Percentiles rank a stretch among this genome's conserved stretches.
Evolutionary conservation across 2,888 invertebrate species (phyloP).

Genomic region (Drosophila buzzatii): DNA sequence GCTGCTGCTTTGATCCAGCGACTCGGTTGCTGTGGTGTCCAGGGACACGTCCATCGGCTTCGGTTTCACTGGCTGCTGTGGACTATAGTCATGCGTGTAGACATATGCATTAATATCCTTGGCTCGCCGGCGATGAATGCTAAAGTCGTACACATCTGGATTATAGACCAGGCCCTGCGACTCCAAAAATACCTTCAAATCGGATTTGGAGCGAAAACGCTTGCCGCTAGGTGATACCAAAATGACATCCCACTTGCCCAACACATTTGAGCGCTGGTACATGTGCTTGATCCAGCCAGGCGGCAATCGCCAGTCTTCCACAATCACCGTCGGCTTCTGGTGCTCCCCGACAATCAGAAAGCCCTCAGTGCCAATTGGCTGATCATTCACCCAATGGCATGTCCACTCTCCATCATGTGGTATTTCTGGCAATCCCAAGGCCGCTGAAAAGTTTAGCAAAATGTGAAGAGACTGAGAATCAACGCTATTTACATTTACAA

Average conservation of each 20-base stretch:
- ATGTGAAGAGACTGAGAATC: not conserved
- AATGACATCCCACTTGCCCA: conserved; percentile 93
- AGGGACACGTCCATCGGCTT: conserved; percentile 65
- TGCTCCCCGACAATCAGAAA: conserved; percentile 85
- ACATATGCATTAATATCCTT: conserved; percentile 85
- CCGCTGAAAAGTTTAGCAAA: conserved; percentile 61
- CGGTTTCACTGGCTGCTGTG: conserved; percentile 74
- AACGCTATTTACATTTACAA: not conserved
- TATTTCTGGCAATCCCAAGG: conserved; percentile 84
- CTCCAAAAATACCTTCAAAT: conserved; percentile 86
- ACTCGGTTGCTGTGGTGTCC: conserved; percentile 26
- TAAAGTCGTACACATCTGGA: conserved; percentile 88
- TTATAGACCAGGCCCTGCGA: conserved; percentile 85
- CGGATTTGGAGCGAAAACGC: conserved; percentile 87
- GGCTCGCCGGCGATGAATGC: conserved; percentile 86
- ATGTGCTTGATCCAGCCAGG: conserved; percentile 92
- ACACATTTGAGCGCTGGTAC: conserved; percentile 89
- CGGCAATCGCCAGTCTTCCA: conserved; percentile 91
- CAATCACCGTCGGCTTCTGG: conserved; percentile 87
- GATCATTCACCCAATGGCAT: conserved; percentile 90
- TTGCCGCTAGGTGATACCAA: conserved; percentile 89
- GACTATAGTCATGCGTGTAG: conserved; percentile 84
- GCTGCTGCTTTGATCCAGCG: conserved; percentile 38
- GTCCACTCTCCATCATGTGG: conserved; percentile 88
- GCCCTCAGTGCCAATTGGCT: conserved; percentile 88